A percentile compares a stretch with the other conserved stretches of the same genome.
These are phyloP conservation scores for Sinentomon sp. DNA, from an alignment of 2,888 invertebrate genomes.

Conservation along the genomic window DNA sequence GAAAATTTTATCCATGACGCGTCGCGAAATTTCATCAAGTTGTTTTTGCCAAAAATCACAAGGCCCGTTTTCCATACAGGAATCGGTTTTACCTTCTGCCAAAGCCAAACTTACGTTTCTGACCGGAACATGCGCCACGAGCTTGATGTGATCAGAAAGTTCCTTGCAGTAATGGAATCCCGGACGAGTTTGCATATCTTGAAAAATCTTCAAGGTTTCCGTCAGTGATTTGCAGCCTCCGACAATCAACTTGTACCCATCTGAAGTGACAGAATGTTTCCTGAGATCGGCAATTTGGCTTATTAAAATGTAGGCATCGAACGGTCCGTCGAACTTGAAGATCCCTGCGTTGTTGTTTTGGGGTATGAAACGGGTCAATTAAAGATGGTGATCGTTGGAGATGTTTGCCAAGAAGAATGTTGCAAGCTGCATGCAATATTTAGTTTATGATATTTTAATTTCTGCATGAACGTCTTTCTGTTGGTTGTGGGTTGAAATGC, in stretches of 20 bases:
- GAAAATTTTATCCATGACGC: too few species aligned
- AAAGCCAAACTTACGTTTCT: conserved; percentile 43
- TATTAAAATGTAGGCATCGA: conserved; percentile 10
- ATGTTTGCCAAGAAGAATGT: too few species aligned
- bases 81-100: too few species aligned
- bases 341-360: conserved; percentile 8
- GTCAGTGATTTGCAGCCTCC: conserved; percentile 32
- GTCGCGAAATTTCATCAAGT: too few species aligned
- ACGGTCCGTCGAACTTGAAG: conserved; percentile 11
- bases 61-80: too few species aligned
- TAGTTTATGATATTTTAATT: too few species aligned
- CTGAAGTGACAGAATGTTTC: conserved; percentile 9
- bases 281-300: conserved; percentile 11
- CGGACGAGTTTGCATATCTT: conserved; percentile 2
- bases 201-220: conserved; percentile 26
- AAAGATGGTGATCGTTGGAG: too few species aligned
- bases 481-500: too few species aligned
- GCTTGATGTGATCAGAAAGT: conserved; percentile 32
- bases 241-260: conserved; percentile 21
- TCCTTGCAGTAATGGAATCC: conserved; percentile 30
- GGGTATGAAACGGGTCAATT: too few species aligned
- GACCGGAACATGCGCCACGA: conserved; percentile 39
- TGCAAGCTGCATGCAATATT: too few species aligned
- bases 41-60: too few species aligned
- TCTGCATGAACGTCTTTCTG: too few species aligned